Conservation (phyloP, 1,140 invertebrate genomes). For the Daktulosphaira vitifoliae region DNA sequence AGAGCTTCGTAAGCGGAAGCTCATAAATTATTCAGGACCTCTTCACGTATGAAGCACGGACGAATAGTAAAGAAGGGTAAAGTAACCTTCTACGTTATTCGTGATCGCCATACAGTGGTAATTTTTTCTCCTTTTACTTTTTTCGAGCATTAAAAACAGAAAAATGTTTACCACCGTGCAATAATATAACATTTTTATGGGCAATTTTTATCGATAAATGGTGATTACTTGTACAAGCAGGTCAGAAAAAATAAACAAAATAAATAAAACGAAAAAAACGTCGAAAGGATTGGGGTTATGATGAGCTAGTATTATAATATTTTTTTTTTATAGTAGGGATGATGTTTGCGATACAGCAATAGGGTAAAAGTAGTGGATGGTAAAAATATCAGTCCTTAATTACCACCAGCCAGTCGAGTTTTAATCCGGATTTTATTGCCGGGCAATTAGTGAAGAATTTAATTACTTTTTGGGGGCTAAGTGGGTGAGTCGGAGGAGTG, state of each 20-base stretch:
- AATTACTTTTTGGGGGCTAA: slow-evolving; percentile 15
- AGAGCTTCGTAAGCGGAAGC: background rate
- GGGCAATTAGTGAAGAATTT: slow-evolving; percentile 32
- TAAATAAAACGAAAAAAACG: background rate
- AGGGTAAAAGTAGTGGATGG: background rate
- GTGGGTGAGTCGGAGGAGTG: background rate
- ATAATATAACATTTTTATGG: slow-evolving; percentile 12
- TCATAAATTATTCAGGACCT: slow-evolving; percentile 28
- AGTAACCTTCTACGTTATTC: background rate
- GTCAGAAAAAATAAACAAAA: background rate
- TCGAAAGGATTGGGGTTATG: slow-evolving; percentile 15
- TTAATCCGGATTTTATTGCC: slow-evolving; percentile 33
- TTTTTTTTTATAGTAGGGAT: background rate
- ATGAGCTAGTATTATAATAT: slow-evolving; percentile 21
- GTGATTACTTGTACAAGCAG: background rate
- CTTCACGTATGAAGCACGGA: slow-evolving; percentile 7
- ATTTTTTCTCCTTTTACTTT: background rate
- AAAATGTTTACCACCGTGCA: background rate
- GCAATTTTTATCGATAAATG: slow-evolving; percentile 22
- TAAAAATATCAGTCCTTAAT: slow-evolving; percentile 29
- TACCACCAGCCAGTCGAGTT: slow-evolving; percentile 19
- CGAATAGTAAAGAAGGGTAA: no score
- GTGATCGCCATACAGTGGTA: background rate
- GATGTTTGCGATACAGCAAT: no score
- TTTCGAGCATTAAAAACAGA: background rate